Percentiles rank a stretch among this genome's conserved stretches.
Evolutionary conservation across 1,140 invertebrate genomes (phyloP).

Genomic region (Solenopsis invicta): DNA sequence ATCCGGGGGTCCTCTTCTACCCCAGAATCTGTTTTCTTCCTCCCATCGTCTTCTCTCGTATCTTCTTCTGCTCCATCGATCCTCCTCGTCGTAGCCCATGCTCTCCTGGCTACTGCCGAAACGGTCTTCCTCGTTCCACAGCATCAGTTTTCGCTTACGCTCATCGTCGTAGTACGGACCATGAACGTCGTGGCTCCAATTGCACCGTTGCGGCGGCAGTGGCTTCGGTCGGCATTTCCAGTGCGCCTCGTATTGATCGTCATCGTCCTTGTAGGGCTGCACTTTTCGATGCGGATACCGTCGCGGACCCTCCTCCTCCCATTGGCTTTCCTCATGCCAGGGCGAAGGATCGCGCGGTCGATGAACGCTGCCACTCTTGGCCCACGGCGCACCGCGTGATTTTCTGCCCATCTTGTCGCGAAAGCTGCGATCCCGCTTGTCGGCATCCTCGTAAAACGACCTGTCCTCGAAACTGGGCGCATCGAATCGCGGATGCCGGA

Average conservation of each 20-base stretch:
- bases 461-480: constrained; percentile 75
- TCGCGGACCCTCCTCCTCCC: constrained; percentile 84
- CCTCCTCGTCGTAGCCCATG: constrained; percentile 86
- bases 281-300: constrained; percentile 80
- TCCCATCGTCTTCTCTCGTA: constrained; percentile 83
- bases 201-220: constrained; percentile 77
- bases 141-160: constrained; percentile 79
- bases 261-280: constrained; percentile 83
- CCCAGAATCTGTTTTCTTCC: constrained; percentile 82
- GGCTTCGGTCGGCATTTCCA: constrained; percentile 82
- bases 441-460: constrained; percentile 80
- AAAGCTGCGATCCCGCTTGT: constrained; percentile 80
- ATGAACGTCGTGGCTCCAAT: constrained; percentile 74
- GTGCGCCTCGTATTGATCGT: constrained; percentile 82
- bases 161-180: constrained; percentile 84
- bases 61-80: constrained; percentile 83
- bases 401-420: constrained; percentile 80
- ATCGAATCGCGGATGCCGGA: constrained; percentile 76
- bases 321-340: constrained; percentile 84
- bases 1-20: constrained; percentile 70
- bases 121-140: constrained; percentile 86
- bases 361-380: constrained; percentile 72
- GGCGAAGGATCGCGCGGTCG: constrained; percentile 80
- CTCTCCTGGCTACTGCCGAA: constrained; percentile 88
- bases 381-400: constrained; percentile 77